phyloP scores from a whole-genome alignment of 2,113 vertebrate genomes.

The Caracal caracal region DNA sequence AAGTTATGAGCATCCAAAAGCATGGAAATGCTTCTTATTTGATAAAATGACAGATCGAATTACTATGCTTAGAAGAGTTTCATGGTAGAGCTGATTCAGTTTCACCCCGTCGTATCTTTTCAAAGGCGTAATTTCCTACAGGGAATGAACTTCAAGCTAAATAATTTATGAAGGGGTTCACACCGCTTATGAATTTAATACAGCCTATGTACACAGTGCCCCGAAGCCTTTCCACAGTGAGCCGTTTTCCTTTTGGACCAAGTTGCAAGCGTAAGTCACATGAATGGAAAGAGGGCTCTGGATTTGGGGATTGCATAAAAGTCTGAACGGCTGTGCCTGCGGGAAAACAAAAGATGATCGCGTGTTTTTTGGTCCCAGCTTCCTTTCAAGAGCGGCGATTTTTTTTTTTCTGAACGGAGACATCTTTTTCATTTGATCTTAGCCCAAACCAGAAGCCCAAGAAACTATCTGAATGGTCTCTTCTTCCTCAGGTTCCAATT shows the following conservation, averaged over 20 bases:
- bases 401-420: background rate
- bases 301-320: fast-evolving
- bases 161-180: slow-evolving; percentile 24
- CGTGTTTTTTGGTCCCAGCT: fast-evolving
- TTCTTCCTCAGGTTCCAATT: background rate
- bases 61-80: background rate
- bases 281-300: fast-evolving
- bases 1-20: background rate
- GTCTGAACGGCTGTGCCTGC: fast-evolving
- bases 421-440: background rate
- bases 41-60: slow-evolving; percentile 46
- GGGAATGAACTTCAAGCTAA: slow-evolving; percentile 40
- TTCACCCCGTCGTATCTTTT: slow-evolving; percentile 58
- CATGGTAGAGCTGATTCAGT: slow-evolving; percentile 56
- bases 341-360: fast-evolving
- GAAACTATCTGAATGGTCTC: background rate
- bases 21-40: background rate
- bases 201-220: background rate
- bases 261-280: background rate
- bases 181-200: background rate
- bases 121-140: slow-evolving; percentile 50
- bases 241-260: background rate
- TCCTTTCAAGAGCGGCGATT: background rate
- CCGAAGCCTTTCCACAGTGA: background rate
- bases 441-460: background rate